Percentiles rank a stretch among this genome's conserved stretches.
These are phyloP conservation scores for Coreoperca whiteheadi DNA, from an alignment of 2,113 vertebrate species.

Conservation along the genomic window DNA sequence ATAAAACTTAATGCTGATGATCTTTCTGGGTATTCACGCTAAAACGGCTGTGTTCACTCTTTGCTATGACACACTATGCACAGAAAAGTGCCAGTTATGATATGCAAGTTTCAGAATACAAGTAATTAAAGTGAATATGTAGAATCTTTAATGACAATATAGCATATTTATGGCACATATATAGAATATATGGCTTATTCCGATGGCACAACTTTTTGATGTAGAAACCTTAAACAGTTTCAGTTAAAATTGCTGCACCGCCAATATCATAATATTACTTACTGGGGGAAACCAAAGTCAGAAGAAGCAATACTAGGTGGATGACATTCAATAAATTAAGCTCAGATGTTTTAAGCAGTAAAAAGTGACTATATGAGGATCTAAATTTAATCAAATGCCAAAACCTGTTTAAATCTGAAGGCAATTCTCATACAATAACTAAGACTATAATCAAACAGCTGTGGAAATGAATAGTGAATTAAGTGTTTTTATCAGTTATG, in stretches of 20 bases:
- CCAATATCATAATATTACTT: neutral
- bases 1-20: conserved; percentile 30
- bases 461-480: neutral
- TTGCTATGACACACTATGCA: neutral
- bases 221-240: neutral
- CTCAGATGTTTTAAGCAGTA: neutral
- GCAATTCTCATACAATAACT: neutral
- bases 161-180: neutral
- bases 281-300: neutral
- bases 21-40: neutral
- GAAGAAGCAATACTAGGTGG: neutral
- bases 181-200: neutral
- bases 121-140: neutral
- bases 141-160: neutral
- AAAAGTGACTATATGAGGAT: neutral
- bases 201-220: neutral
- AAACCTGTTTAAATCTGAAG: neutral
- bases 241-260: neutral
- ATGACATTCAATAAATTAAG: neutral
- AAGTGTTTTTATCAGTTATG: conserved; percentile 8
- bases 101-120: neutral
- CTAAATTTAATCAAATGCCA: neutral
- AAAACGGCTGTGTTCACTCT: neutral
- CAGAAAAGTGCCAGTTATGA: neutral
- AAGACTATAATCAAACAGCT: neutral